Conservation (phyloP, 1,140 invertebrate species). For the Drosophila rhopaloa region DNA sequence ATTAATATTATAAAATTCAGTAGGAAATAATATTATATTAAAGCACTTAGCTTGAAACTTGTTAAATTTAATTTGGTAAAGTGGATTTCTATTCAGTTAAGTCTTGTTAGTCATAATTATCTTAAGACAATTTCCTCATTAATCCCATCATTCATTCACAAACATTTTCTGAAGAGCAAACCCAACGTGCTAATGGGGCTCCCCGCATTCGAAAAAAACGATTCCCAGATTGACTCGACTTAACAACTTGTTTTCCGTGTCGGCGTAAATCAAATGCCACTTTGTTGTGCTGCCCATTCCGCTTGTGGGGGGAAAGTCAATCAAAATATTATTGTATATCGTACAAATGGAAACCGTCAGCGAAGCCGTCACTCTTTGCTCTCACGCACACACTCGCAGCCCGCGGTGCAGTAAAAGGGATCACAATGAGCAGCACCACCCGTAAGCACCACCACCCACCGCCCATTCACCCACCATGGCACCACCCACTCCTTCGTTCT, state of each 20-base stretch:
- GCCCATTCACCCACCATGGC: neutral
- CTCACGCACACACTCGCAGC: constrained; percentile 16
- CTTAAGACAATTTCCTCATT: neutral
- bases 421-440: constrained; percentile 3
- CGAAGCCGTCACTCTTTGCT: constrained; percentile 64
- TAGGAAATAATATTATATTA: no score
- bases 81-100: neutral
- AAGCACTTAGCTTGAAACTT: no score
- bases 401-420: constrained; percentile 20
- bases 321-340: constrained; percentile 78
- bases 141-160: neutral
- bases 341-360: constrained; percentile 71
- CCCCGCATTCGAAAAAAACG: constrained; percentile 17
- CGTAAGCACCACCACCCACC: neutral
- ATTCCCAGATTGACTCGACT: constrained; percentile 35
- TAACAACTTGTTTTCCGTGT: constrained; percentile 73
- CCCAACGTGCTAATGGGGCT: neutral
- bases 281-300: constrained; percentile 48
- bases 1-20: no score
- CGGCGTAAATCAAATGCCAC: constrained; percentile 69
- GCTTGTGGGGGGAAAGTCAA: constrained; percentile 58
- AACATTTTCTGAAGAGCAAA: neutral
- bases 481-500: constrained; percentile 19
- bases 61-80: neutral
- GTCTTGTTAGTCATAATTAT: neutral